A percentile compares a stretch with the other conserved stretches of the same genome.
Conservation (phyloP, 37 sponge, comb jelly and placozoan species). For the Ephydatia muelleri region DNA sequence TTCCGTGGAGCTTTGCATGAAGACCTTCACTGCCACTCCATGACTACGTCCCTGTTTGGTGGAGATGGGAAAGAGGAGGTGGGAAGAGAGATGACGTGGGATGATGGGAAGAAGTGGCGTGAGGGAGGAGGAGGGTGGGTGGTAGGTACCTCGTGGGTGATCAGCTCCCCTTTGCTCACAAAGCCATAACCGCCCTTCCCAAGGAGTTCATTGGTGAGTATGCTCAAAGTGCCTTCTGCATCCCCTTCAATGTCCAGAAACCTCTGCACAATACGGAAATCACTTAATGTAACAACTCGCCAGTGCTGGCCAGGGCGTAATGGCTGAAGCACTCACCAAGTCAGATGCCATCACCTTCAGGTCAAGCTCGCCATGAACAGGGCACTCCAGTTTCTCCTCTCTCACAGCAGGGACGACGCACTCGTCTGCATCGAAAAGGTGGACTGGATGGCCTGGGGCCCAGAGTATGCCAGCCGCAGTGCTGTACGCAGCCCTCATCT, state of each 20-base stretch:
- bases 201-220: conserved; percentile 39
- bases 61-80: background rate
- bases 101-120: too few species aligned
- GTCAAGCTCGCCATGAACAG: conserved; percentile 45
- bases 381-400: conserved; percentile 43
- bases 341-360: conserved; percentile 57
- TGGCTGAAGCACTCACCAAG: conserved; percentile 68
- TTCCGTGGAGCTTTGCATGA: conserved; percentile 17
- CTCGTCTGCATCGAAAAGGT: conserved; percentile 32
- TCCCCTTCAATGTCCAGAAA: conserved; percentile 2
- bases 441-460: conserved; percentile 24
- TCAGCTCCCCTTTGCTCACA: conserved; percentile 66
- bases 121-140: too few species aligned
- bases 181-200: conserved; percentile 80
- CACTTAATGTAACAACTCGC: background rate
- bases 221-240: conserved; percentile 4
- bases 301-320: background rate
- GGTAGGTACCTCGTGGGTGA: background rate
- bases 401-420: conserved; percentile 30
- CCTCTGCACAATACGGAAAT: background rate
- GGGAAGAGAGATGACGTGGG: too few species aligned
- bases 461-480: background rate
- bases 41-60: background rate
- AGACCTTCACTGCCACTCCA: conserved; percentile 71
- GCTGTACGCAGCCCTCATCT: background rate